phyloP scores from a whole-genome alignment of 2,797 vertebrate genomes.

The Lemur catta region DNA sequence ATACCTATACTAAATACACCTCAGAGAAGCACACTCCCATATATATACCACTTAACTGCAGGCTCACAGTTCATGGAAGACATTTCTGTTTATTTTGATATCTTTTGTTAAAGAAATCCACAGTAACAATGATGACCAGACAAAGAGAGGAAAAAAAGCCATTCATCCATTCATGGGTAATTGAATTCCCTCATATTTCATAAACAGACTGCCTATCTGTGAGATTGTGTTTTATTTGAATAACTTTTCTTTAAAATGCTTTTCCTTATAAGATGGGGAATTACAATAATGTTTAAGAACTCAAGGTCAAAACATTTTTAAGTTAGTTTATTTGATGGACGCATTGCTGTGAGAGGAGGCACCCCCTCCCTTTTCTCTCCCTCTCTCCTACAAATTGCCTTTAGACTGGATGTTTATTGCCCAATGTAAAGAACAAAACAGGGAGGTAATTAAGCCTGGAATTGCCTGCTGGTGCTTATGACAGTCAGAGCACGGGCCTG shows the following conservation, averaged over 20 bases:
- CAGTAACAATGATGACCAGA: conserved; percentile 71
- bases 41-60: conserved; percentile 51
- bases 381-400: conserved; percentile 68
- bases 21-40: conserved; percentile 9
- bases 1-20: conserved; percentile 51
- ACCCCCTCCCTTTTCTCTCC: conserved; percentile 4
- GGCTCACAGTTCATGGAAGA: conserved; percentile 69
- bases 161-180: conserved; percentile 72
- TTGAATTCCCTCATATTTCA: conserved; percentile 79
- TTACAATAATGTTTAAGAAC: conserved; percentile 78
- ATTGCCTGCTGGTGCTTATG: conserved; percentile 83
- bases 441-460: conserved; percentile 84
- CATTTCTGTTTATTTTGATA: conserved; percentile 80
- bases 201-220: conserved; percentile 68
- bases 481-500: conserved; percentile 80
- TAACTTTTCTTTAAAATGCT: conserved; percentile 78
- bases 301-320: conserved; percentile 77
- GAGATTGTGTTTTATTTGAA: conserved; percentile 75
- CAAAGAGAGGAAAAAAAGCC: conserved; percentile 72
- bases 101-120: conserved; percentile 79
- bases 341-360: conserved; percentile 40
- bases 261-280: conserved; percentile 62
- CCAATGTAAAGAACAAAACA: conserved; percentile 78
- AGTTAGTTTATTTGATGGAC: conserved; percentile 74
- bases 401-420: conserved; percentile 77